Percentiles rank a stretch among this genome's conserved stretches.
Evolutionary conservation across 2,888 invertebrate genomes (phyloP).

Genomic region (Lagria hirta): DNA sequence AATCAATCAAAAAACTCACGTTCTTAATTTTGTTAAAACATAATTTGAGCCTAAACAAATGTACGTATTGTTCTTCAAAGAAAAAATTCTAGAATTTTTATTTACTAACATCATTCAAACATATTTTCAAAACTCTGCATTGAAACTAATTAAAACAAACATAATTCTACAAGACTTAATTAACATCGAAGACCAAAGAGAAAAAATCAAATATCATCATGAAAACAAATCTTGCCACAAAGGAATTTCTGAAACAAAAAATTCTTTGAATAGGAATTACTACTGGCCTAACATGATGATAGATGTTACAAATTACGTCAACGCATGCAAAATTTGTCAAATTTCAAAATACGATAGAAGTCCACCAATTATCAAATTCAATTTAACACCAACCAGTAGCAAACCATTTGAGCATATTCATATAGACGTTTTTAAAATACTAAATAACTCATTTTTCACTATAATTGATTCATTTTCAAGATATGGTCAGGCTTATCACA

Average conservation of each 20-base stretch:
- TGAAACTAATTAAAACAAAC: conserved; percentile 10
- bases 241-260: conserved; percentile 21
- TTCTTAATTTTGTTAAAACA: not conserved
- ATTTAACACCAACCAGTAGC: conserved; percentile 1
- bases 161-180: conserved; percentile 2
- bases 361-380: conserved; percentile 2
- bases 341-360: conserved; percentile 1
- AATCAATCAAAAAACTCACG: conserved; percentile 1
- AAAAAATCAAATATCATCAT: conserved; percentile 11
- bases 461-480: conserved; percentile 3
- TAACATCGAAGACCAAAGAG: conserved; percentile 9
- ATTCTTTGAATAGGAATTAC: conserved; percentile 4
- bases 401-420: conserved; percentile 3
- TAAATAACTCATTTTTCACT: conserved; percentile 1
- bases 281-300: conserved; percentile 14
- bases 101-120: conserved; percentile 5
- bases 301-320: conserved; percentile 9
- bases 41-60: conserved; percentile 4
- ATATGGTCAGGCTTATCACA: conserved; percentile 4
- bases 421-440: not conserved
- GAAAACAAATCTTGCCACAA: conserved; percentile 25
- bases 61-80: conserved; percentile 4
- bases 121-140: conserved; percentile 7
- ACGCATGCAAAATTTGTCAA: conserved; percentile 13
- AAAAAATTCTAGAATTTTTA: no score